phyloP scores from a whole-genome alignment of 2,113 vertebrate genomes.

The Saguinus midas region DNA sequence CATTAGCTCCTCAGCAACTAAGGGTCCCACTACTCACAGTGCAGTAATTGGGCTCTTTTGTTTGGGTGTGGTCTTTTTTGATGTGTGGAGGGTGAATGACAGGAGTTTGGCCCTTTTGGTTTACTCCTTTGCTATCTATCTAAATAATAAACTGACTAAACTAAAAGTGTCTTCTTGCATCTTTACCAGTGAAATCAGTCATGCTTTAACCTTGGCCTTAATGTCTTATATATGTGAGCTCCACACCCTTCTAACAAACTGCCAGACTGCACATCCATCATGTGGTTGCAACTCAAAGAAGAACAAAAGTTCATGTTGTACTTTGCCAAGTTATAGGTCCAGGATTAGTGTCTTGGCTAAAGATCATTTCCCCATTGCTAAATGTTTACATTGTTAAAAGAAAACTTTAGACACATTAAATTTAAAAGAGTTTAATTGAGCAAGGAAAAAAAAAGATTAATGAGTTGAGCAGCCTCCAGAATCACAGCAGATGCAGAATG shows the following conservation, averaged over 20 bases:
- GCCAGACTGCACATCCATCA: not conserved
- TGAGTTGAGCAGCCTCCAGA: too few relatives aligned
- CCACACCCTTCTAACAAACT: not conserved
- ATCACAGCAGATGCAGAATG: too few relatives aligned
- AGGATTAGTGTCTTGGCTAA: not conserved
- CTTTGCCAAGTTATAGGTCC: not conserved
- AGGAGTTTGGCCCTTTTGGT: not conserved
- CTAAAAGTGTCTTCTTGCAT: not conserved
- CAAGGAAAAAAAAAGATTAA: too few relatives aligned
- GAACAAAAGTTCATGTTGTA: not conserved
- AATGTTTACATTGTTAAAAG: not conserved
- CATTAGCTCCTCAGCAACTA: not conserved
- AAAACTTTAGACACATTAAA: too few relatives aligned
- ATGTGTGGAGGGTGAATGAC: not conserved
- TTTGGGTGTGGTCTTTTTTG: not conserved
- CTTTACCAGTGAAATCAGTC: not conserved
- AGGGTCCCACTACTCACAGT: fast-evolving
- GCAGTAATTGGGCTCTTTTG: not conserved
- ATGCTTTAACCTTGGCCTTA: not conserved
- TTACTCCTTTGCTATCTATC: not conserved
- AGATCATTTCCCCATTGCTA: not conserved
- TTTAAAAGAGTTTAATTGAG: too few relatives aligned
- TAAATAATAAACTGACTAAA: not conserved
- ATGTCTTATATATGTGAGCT: not conserved
- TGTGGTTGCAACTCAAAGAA: not conserved